Base-by-base conservation (phyloP, 2,888 invertebrate species). In the Chorisops tibialis region DNA sequence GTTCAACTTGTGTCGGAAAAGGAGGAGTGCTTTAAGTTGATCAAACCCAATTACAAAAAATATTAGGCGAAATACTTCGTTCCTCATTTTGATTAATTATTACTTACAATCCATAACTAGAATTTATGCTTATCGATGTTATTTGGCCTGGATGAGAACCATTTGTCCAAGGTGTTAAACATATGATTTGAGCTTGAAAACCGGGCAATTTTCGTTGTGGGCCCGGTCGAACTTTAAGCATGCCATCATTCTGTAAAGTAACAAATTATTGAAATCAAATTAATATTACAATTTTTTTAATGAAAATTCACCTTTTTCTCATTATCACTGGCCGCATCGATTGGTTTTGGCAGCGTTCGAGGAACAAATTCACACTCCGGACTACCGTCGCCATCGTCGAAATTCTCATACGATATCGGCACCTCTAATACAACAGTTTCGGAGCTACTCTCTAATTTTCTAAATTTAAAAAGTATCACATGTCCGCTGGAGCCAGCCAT, bases 51-150 rank as follows among this genome's bases (percentile, higher is more conserved):
- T n/a, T n/a, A n/a, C n/a, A n/a, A n/a, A n/a, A n/a, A n/a, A n/a
- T n/a, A n/a, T n/a, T n/a, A n/a, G 1, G 22, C 7, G 22, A 48
- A 2, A 48, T 9, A n/a, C n/a, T n/a, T n/a, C n/a, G n/a, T n/a
- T n/a, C n/a, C n/a, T n/a, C n/a, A n/a, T n/a, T n/a, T n/a, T n/a
- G n/a, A n/a, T n/a, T n/a, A 24, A 5, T 5, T 48, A 18, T 59
- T 70, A 87, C 93, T 89, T 81, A 97, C 97, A 99, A 85, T 80
- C 96, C 96, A 80, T 95, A 97, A 63, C 93, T 92, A 71, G 97
- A 96, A 82, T 96, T 97, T 79, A 99, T 85, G 72, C 93, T 88
- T 74, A 98, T 86, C 68, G 95, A 87, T 70, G 93, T 87, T 75
- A 98, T 88, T 77, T 87, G 87, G 79, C 91, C 88, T 70, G 96